These are phyloP conservation scores for Neodiprion pinetum DNA, from an alignment of 1,140 invertebrate genomes.

Conservation along the genomic window DNA sequence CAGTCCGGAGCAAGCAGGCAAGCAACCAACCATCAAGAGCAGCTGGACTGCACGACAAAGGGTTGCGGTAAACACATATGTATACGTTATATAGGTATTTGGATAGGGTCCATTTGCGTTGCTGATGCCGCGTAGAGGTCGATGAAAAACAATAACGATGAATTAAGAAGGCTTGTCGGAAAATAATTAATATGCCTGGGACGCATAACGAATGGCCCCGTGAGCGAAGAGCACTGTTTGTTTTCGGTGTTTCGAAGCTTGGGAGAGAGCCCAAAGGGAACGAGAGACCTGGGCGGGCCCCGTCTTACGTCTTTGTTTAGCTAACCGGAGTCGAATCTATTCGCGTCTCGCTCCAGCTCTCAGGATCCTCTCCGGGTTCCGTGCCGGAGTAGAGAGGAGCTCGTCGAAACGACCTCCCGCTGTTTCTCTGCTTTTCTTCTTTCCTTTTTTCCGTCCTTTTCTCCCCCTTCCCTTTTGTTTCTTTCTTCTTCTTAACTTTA, in stretches of 20 bases:
- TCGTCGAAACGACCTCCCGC: conserved; percentile 9
- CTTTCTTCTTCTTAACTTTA: conserved; percentile 39
- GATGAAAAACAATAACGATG: conserved; percentile 7
- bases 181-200: conserved; percentile 55
- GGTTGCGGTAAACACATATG: background rate
- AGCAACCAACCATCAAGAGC: too few relatives aligned
- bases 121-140: background rate
- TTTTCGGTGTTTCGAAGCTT: conserved; percentile 40
- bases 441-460: conserved; percentile 26
- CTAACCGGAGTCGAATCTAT: background rate
- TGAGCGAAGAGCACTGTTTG: conserved; percentile 44
- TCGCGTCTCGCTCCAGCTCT: conserved; percentile 2
- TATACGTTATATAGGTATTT: too few relatives aligned
- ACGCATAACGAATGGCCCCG: conserved; percentile 51
- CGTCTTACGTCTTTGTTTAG: background rate
- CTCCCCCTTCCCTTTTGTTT: conserved; percentile 18
- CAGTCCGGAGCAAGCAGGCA: too few relatives aligned
- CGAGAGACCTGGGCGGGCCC: background rate
- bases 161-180: conserved; percentile 29
- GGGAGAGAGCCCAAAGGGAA: background rate
- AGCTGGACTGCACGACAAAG: background rate
- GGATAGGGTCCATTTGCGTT: too few relatives aligned
- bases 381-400: background rate
- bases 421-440: conserved; percentile 1
- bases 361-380: background rate